phyloP scores from a whole-genome alignment of 2,888 invertebrate genomes.

The Hirudinaria manillensis region DNA sequence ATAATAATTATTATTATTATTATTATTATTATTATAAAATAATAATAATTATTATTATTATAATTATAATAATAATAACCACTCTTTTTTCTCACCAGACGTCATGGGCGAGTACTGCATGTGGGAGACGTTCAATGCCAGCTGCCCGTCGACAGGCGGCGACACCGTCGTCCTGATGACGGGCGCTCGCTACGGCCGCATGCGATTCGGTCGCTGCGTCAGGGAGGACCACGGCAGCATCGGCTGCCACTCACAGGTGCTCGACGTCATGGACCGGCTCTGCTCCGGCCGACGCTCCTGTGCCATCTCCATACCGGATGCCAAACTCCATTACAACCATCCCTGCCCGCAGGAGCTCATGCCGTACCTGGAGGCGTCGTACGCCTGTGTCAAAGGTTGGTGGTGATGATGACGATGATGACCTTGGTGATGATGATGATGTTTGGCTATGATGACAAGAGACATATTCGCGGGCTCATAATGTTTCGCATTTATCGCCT shows the following conservation, averaged over 20 bases:
- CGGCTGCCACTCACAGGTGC: slow-evolving; percentile 35
- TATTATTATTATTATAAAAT: no score
- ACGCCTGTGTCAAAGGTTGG: slow-evolving; percentile 28
- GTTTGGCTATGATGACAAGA: background rate
- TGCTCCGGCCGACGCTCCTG: slow-evolving; percentile 33
- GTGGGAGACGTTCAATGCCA: slow-evolving; percentile 37
- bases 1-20: no score
- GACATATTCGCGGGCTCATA: background rate
- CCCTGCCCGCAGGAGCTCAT: slow-evolving; percentile 34
- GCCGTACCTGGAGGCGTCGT: slow-evolving; percentile 33
- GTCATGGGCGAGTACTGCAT: slow-evolving; percentile 30
- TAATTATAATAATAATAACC: no score
- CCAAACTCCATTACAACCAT: slow-evolving; percentile 27
- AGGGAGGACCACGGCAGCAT: slow-evolving; percentile 35
- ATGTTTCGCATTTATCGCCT: background rate
- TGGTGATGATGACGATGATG: background rate
- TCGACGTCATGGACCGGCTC: slow-evolving; percentile 29
- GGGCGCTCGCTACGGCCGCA: slow-evolving; percentile 33
- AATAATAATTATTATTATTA: no score
- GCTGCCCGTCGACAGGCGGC: slow-evolving; percentile 22
- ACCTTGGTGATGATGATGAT: slow-evolving; percentile 14
- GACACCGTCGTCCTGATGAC: slow-evolving; percentile 33
- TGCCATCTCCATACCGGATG: slow-evolving; percentile 32
- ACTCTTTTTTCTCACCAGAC: background rate
- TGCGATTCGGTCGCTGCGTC: slow-evolving; percentile 34